Evolutionary conservation across 2,888 invertebrate species (phyloP), one percentile per base, ranked within the genome.

Genomic region (Pogonocherus hispidulus): DNA sequence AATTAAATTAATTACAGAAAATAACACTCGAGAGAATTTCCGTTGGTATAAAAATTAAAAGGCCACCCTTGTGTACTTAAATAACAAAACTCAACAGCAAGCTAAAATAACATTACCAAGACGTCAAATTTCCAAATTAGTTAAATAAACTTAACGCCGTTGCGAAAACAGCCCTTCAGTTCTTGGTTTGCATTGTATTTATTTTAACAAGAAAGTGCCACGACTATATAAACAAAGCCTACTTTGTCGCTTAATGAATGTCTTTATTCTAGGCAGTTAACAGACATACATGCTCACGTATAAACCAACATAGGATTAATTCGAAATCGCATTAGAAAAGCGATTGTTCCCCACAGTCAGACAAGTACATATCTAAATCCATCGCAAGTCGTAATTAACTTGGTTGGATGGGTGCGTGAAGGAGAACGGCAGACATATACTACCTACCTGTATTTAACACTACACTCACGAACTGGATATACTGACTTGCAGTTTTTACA

Each of bases 171-270:
- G 19, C 60, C 60, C 60, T 62, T 49, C 27, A 60, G 60, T 60
- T 60, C 51, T 37, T 35, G 51, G 60, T 37, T 51, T 35, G 60
- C 51, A 62, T 62, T 62, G 68, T 69, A 65, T 65, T 69, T 69
- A 69, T 69, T 65, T 69, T 60, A 69, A 57, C 63, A 47, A 46
- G 60, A 63, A 59, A 51, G 54, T 46, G 60, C 64, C 54, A 65
- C 59, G 65, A 62, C 60, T 62, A 60, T 20, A 27, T 59, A 69
- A 69, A 59, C 57, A 63, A 69, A 47, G 63, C 52, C 55, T 59
- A 64, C 65, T 69, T 69, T 69, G 69, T 65, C 69, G 63, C 65
- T 54, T 69, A 69, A 69, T 64, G 69, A 69, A 69, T 69, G 69
- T 69, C 65, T 68, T 68, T 69, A 69, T 69, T 65, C 69, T 52